Base-by-base conservation (phyloP, 2,797 vertebrate genomes). In the Harpagifer antarcticus region DNA sequence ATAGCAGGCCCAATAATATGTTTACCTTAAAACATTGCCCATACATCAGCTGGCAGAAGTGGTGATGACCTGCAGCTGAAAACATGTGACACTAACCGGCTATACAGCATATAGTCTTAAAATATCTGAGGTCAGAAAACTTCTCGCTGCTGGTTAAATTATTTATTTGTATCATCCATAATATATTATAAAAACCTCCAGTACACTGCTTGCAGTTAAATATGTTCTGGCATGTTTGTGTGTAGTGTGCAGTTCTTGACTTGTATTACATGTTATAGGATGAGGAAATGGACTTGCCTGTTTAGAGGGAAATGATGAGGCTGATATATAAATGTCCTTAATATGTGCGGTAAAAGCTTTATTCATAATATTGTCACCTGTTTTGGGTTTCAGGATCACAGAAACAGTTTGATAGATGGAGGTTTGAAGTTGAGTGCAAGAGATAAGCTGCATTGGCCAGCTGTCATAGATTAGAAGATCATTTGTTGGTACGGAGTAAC, bases 101-200 rank as follows among this genome's bases (percentile, higher is more conserved):
- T 33, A 72, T n/a, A 42, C n/a, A 47, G 53, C 37, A 58, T 58
- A 19, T 45, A 54, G 20, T 10, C 33, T 72, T 20, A 27, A n/a
- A 40, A 55, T 37, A 59, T 43, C 45, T 9, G 14, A 67, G 68
- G 76, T 57, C 43, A 44, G 45, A 67, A 67, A 10, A 54, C 43
- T 65, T 70, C 48, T 66, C 52, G 53, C 10, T 61, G 43, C 56
- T 68, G 31, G 59, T 81, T 63, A 52, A 86, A 78, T 76, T 47
- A 79, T 83, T 3, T 49, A 68, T 79, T 69, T 45, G 20, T 27
- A 13, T 65, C 60, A 79, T 75, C 47, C 23, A 63, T 68, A 68
- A 68, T 72, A 23, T 60, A 75, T 82, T 15, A 50, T 66, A 20
- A 55, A 77, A 63, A 20, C 37, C 19, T 74, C 16, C 17, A 53